Base-by-base conservation (phyloP, 2,113 vertebrate genomes). In the Odocoileus virginianus region DNA sequence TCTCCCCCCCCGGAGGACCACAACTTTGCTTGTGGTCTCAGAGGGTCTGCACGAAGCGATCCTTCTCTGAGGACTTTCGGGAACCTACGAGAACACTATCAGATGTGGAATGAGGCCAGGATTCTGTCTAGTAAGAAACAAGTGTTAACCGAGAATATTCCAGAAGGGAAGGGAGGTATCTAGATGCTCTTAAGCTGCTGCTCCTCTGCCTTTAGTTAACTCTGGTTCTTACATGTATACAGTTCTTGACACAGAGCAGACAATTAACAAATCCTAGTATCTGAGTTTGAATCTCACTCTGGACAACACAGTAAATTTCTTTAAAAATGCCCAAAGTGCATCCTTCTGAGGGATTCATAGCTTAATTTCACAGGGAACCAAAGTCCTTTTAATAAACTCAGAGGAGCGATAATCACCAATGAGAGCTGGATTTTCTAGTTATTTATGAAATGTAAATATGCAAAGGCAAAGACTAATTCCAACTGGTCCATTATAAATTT, bases 381-480 rank as follows among this genome's bases (percentile, higher is more conserved):
- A 96, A 95, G n/a, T 94, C 33, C 64, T 91, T 40, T 45, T 95
- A 95, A 96, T 94, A 97, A 97, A 89, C 78, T 92, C 89, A 54
- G 89, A 91, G 71, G 86, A 90, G 82, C 40, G 43, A 94, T 89
- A 88, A 93, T 96, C 25, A 52, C 82, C 67, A 89, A 28, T 25
- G 55, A 95, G 81, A 94, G 50, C 40, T 50, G 61, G 28, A 84
- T 83, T 97, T 96, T 94, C 88, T 83, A 95, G 71, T 96, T 97
- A 95, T 95, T 96, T 93, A 95, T 95, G 91, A 95, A 95, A 96
- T 76, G 91, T 93, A 95, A 96, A 87, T 95, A 93, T n/a, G 36
- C n/a, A 96, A 96, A 94, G 58, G 55, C 92, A 97, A 93, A 95
- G 61, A 74, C 71, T 61, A 91, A 93, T 92, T 97, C 83, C 55